These are phyloP conservation scores for Glossosoma conforme DNA, from an alignment of 1,140 invertebrate species.

Conservation along the genomic window DNA sequence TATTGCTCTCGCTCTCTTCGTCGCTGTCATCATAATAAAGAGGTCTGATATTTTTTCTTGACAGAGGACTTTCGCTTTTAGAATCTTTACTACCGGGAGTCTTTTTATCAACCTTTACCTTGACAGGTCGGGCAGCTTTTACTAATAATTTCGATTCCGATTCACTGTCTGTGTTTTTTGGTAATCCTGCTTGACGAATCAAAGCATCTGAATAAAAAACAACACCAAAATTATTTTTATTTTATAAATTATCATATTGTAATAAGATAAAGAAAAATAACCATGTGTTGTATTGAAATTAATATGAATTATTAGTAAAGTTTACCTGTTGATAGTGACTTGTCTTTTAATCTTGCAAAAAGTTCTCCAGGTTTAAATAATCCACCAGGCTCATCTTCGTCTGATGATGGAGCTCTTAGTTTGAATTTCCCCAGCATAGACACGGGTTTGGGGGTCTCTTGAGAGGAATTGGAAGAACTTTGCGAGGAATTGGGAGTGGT, in stretches of 20 bases:
- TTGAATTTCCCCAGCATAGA: constrained; percentile 53
- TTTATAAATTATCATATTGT: constrained; percentile 4
- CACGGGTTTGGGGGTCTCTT: neutral
- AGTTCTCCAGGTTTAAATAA: constrained; percentile 44
- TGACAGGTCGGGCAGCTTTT: constrained; percentile 36
- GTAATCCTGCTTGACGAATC: constrained; percentile 41
- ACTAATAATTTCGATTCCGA: constrained; percentile 35
- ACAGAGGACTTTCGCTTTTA: constrained; percentile 1
- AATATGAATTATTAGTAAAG: neutral
- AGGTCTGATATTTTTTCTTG: constrained; percentile 33
- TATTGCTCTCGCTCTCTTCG: constrained; percentile 49
- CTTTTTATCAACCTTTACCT: constrained; percentile 14
- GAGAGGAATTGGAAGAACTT: neutral
- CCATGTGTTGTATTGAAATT: neutral
- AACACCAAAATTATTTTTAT: neutral
- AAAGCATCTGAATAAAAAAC: constrained; percentile 37
- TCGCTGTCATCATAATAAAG: constrained; percentile 50
- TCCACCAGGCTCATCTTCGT: constrained; percentile 43
- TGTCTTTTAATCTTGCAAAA: constrained; percentile 34
- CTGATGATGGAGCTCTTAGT: constrained; percentile 56
- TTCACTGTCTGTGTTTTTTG: constrained; percentile 35
- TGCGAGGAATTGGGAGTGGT: no score
- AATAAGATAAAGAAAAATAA: neutral
- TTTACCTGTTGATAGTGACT: constrained; percentile 19
- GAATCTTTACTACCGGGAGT: constrained; percentile 11